Conservation (phyloP, 2,888 invertebrate species). For the Lasioglossum calceatum region DNA sequence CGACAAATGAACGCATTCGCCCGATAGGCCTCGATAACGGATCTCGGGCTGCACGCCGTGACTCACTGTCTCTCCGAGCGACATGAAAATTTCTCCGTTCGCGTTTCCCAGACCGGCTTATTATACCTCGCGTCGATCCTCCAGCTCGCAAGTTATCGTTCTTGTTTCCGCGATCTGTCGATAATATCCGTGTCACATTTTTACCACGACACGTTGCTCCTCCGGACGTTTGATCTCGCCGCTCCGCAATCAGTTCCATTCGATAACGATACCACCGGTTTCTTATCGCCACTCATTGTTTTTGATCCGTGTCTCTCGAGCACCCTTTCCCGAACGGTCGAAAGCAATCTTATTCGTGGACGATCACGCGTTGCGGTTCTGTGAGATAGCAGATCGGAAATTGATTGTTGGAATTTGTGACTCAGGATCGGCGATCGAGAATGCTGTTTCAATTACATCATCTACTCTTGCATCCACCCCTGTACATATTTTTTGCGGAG, state of each 20-base stretch:
- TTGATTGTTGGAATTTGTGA: neutral
- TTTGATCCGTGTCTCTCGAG: neutral
- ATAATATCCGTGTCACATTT: slow-evolving; percentile 17
- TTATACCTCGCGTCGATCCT: neutral
- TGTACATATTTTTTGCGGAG: neutral
- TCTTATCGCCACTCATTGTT: slow-evolving; percentile 52
- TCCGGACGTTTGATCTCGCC: slow-evolving; percentile 62
- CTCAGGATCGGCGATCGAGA: neutral
- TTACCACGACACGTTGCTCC: slow-evolving; percentile 3
- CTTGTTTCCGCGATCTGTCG: slow-evolving; percentile 2
- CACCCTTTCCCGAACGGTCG: neutral
- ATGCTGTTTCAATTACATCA: too few relatives aligned
- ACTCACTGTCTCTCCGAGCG: neutral
- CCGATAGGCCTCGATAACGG: slow-evolving; percentile 31
- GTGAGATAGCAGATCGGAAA: neutral
- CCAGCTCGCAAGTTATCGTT: slow-evolving; percentile 1
- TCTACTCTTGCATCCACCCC: neutral
- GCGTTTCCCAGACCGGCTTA: neutral
- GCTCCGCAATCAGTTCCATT: slow-evolving; percentile 59
- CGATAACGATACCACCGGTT: slow-evolving; percentile 53
- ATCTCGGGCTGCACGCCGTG: neutral
- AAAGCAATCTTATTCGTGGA: neutral
- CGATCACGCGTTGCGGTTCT: neutral
- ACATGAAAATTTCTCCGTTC: slow-evolving; percentile 14
- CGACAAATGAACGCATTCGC: slow-evolving; percentile 31